phyloP scores from a whole-genome alignment of 2,113 vertebrate genomes.

The Prolemur simus region DNA sequence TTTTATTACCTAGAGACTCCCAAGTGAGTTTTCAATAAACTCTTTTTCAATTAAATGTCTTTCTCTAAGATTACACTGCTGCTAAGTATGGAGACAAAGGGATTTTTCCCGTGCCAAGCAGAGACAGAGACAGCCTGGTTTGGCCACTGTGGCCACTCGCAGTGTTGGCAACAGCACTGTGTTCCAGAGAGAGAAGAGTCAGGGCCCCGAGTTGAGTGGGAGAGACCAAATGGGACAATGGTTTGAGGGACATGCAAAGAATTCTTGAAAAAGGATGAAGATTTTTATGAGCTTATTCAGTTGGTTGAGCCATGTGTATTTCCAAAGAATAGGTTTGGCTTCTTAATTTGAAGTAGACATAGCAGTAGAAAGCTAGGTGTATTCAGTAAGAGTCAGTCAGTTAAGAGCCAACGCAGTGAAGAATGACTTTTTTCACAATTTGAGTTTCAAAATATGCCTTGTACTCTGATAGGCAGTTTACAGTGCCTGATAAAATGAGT shows the following conservation, averaged over 20 bases:
- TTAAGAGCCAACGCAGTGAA: neutral
- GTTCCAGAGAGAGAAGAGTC: neutral
- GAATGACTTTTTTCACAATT: slow-evolving; percentile 32
- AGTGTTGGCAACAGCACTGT: accelerated
- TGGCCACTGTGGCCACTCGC: neutral
- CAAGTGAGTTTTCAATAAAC: neutral
- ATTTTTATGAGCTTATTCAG: neutral
- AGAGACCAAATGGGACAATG: neutral
- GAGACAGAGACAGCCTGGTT: neutral
- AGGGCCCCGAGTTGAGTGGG: neutral
- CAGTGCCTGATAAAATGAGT: neutral
- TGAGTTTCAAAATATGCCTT: slow-evolving; percentile 4
- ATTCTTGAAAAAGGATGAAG: neutral
- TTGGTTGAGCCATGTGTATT: neutral
- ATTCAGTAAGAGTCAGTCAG: neutral
- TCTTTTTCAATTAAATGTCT: neutral
- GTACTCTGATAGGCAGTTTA: slow-evolving; percentile 37
- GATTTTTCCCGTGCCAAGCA: neutral
- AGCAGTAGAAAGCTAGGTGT: neutral
- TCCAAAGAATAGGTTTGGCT: neutral
- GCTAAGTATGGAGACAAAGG: neutral
- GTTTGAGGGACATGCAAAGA: neutral
- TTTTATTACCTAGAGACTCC: neutral
- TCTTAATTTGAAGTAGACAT: neutral
- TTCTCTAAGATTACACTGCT: neutral